Evolutionary conservation across 2,888 invertebrate species (phyloP), one percentile per base, ranked within the genome.

Genomic region (Acleris holmiana): DNA sequence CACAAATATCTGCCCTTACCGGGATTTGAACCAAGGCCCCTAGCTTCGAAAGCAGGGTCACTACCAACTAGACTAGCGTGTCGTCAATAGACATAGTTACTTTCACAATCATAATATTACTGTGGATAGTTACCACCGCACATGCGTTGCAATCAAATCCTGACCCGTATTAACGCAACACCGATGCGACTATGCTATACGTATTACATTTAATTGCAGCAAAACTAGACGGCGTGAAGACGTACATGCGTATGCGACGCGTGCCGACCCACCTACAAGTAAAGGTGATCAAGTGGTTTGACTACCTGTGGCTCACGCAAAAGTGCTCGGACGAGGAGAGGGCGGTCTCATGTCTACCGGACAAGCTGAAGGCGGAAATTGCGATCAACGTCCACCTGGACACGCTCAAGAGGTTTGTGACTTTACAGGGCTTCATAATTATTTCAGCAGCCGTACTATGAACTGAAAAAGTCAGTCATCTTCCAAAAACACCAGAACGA

Each of bases 321-420:
- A 99, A 99, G 93, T 98, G 98, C 85, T 98, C 98, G 23, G 98
- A 99, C 86, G 99, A 99, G 88, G 99, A 99, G 88, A 96, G 96
- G 88, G 98, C 98, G 65, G 98, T 98, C 76, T 97, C 97, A 82
- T 98, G 98, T 93, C 95, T 98, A 82, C 98, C 98, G 91, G 99
- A 99, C 93, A 99, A 99, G 91, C 94, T 99, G 79, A 99, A 99
- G 93, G 99, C 99, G 68, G 99, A 99, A 93, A 99, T 99, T 83
- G 99, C 99, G 82, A 99, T 99, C 91, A 99, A 99, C 93, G 99
- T 99, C 77, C 99, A 99, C 89, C 94, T 99, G 91, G 99, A 99
- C 93, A 99, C 99, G 69, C 94, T 99, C 85, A 98, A 98, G 90
- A 93, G 93, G 93, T 91, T 75, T 19, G 7, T 40, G 35, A 35